Conservation (phyloP, 2,888 invertebrate species). For the Drosophila anceps region DNA sequence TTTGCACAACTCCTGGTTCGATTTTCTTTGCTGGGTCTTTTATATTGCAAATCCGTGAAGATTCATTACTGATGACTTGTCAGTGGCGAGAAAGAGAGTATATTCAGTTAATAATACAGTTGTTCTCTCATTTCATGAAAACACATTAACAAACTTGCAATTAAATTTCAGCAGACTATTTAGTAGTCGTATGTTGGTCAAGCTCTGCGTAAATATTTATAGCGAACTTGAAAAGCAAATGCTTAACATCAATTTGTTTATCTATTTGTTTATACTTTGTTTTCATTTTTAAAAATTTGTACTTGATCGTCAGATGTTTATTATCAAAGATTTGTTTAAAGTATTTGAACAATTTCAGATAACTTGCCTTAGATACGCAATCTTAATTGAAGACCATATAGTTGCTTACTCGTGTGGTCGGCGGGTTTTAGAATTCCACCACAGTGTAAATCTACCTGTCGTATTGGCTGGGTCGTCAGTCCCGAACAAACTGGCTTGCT, state of each 20-base stretch:
- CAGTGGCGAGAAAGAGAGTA: background rate
- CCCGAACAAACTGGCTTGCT: too few relatives aligned
- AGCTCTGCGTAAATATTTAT: background rate
- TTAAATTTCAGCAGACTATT: background rate
- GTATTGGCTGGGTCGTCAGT: background rate
- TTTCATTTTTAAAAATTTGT: background rate
- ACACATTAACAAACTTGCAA: background rate
- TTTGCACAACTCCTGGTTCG: background rate
- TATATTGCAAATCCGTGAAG: background rate
- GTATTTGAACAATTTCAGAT: background rate
- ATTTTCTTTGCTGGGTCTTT: background rate
- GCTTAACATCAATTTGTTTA: background rate
- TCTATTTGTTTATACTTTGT: background rate
- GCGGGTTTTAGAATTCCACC: background rate
- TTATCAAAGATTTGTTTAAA: background rate
- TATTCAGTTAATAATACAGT: background rate
- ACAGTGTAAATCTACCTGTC: too few relatives aligned
- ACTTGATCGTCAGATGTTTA: conserved; percentile 1
- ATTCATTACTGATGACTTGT: too few relatives aligned
- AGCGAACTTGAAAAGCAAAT: background rate
- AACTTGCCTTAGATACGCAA: background rate
- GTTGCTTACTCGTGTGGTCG: background rate
- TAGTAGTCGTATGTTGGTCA: background rate
- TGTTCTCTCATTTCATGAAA: too few relatives aligned
- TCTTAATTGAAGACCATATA: background rate